Evolutionary conservation across 2,113 vertebrate species (phyloP).

Genomic region (Gymnocephalus cernua): DNA sequence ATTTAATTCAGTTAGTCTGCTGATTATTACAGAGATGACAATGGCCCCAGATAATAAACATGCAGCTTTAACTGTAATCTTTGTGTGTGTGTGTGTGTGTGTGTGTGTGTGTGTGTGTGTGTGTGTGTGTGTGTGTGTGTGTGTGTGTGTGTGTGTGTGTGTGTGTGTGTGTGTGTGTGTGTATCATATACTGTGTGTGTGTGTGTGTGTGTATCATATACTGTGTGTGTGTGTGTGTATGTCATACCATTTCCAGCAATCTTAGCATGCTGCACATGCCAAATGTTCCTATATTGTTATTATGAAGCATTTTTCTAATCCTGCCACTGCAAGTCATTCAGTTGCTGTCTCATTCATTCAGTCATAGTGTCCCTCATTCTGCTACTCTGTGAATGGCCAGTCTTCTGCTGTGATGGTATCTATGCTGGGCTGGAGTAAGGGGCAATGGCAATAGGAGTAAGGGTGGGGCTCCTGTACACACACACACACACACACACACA

Average conservation of each 20-base stretch:
- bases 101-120: conserved; percentile 1
- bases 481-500: conserved; percentile 19
- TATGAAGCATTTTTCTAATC: conserved; percentile 16
- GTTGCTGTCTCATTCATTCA: conserved; percentile 9
- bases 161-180: neutral
- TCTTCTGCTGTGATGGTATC: conserved; percentile 59
- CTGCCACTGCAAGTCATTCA: conserved; percentile 29
- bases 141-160: neutral
- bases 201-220: neutral
- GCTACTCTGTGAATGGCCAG: conserved; percentile 34
- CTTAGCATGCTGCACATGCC: conserved; percentile 3
- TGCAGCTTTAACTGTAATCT: conserved; percentile 46
- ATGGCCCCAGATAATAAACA: conserved; percentile 48
- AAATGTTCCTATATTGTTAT: neutral
- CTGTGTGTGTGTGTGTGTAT: neutral
- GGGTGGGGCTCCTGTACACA: conserved; percentile 45
- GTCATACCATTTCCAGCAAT: neutral
- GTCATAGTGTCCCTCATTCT: conserved; percentile 32
- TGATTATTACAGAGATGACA: conserved; percentile 60
- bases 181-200: neutral
- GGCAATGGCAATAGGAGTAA: conserved; percentile 34
- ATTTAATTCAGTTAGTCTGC: conserved; percentile 66
- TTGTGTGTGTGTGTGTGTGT: neutral
- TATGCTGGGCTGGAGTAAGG: conserved; percentile 6
- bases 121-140: neutral